Percentiles rank a stretch among this genome's conserved stretches.
Conservation (phyloP, 2,888 invertebrate species). For the Pomacea canaliculata region DNA sequence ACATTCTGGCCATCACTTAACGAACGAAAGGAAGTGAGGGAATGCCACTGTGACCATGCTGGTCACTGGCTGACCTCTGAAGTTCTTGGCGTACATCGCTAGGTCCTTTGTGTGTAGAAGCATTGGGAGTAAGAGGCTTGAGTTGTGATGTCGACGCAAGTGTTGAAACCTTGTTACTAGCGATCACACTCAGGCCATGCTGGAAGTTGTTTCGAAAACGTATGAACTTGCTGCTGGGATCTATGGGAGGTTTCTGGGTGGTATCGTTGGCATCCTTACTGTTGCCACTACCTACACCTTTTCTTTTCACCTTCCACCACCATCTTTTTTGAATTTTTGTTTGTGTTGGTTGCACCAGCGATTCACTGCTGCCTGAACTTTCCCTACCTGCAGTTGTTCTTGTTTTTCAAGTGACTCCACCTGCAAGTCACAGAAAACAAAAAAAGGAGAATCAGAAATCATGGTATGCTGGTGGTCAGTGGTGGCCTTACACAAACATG, state of each 20-base stretch:
- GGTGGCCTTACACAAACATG: too few species aligned
- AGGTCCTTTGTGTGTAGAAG: background rate
- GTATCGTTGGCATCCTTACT: slow-evolving; percentile 5
- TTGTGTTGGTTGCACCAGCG: slow-evolving; percentile 36
- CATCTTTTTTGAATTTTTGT: slow-evolving; percentile 6
- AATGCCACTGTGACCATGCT: background rate
- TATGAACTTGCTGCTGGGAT: slow-evolving; percentile 36
- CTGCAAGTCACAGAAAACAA: slow-evolving; percentile 29
- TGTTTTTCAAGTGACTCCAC: slow-evolving; percentile 50
- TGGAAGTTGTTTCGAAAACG: slow-evolving; percentile 21
- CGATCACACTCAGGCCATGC: background rate
- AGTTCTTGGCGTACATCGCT: background rate
- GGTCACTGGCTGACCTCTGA: slow-evolving; percentile 17
- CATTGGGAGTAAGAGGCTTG: too few species aligned
- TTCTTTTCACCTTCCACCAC: background rate
- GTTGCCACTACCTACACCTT: background rate
- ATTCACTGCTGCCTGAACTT: slow-evolving; percentile 48
- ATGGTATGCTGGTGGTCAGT: too few species aligned
- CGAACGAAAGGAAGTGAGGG: background rate
- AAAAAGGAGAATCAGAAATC: too few species aligned
- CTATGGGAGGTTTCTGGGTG: slow-evolving; percentile 38
- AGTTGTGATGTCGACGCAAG: background rate
- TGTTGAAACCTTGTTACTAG: background rate
- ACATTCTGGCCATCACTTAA: slow-evolving; percentile 9
- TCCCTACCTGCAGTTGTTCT: slow-evolving; percentile 48